Evolutionary conservation across 2,888 invertebrate genomes (phyloP), one percentile per base, ranked within the genome.

Genomic region (Reticulitermes lucifugus): DNA sequence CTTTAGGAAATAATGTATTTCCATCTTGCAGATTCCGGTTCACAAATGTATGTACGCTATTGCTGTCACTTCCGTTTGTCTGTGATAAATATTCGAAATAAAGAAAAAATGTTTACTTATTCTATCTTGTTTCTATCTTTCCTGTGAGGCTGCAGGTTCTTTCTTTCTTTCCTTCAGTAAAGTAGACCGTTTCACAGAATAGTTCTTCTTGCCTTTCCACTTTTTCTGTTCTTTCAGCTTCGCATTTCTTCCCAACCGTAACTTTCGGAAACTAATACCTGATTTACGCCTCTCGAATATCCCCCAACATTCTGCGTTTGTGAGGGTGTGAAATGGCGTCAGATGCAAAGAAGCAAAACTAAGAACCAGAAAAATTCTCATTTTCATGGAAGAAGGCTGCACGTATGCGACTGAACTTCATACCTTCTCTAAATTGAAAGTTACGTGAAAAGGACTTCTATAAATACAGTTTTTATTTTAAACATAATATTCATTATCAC

Each of bases 151-250:
- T 35, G 35, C 35, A 35, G 35, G 35, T 35, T 35, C 35, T 35
- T 35, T 35, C 35, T 35, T 18, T 55, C 55, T n/a, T 65, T 22
- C 43, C 10, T 14, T n/a, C 9, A 77, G 41, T n/a, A 77, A 77
- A 77, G 2, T 41, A 41, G 0, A 51, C 29, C 59, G 7, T 59
- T 59, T 59, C 59, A n/a, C 14, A 6, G 18, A 6, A 35, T 35
- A 80, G 79, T 81, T 81, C 80, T 35, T 80, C 81, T 81, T 81
- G 46, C 43, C 46, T 70, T 70, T 70, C 22, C 41, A 43, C 21
- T 43, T 70, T 55, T 46, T 81, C 41, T 81, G n/a, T 43, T 81
- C 81, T 29, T 9, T n/a, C 21, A 22, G 22, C 35, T 80, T 80
- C 41, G 35, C 41, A 18, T 41, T n/a, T 80, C 59, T 80, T 60